Conservation (phyloP, 2,113 vertebrate species). For the Crotalus helleri region DNA sequence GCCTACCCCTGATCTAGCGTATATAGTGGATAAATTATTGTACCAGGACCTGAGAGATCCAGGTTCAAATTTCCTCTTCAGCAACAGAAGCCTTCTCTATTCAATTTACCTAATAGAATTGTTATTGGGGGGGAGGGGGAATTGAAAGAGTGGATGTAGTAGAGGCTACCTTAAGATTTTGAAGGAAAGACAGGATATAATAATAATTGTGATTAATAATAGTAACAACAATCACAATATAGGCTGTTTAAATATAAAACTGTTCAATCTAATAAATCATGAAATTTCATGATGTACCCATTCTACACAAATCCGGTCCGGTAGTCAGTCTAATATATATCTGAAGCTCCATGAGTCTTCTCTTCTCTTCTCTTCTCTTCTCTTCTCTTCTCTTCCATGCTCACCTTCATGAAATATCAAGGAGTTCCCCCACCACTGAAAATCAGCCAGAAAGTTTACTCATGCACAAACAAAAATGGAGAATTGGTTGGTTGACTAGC, state of each 20-base stretch:
- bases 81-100: neutral
- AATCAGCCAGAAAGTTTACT: neutral
- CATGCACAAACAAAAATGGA: neutral
- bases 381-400: neutral
- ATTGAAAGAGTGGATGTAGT: neutral
- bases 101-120: neutral
- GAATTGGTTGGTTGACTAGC: neutral
- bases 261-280: neutral
- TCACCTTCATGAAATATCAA: neutral
- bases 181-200: neutral
- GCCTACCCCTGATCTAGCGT: neutral
- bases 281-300: neutral
- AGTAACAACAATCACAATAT: neutral
- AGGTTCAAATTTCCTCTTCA: neutral
- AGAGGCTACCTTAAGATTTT: neutral
- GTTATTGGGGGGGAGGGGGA: neutral
- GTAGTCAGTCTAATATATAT: neutral
- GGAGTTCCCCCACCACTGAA: neutral
- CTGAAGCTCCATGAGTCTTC: neutral
- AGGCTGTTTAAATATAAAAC: neutral
- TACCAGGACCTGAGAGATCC: neutral
- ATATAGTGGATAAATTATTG: neutral
- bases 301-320: neutral
- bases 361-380: neutral
- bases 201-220: neutral